Percentiles rank a stretch among this genome's conserved stretches.
Evolutionary conservation across 1,140 invertebrate species (phyloP).

Genomic region (Scaptomyza graminum): DNA sequence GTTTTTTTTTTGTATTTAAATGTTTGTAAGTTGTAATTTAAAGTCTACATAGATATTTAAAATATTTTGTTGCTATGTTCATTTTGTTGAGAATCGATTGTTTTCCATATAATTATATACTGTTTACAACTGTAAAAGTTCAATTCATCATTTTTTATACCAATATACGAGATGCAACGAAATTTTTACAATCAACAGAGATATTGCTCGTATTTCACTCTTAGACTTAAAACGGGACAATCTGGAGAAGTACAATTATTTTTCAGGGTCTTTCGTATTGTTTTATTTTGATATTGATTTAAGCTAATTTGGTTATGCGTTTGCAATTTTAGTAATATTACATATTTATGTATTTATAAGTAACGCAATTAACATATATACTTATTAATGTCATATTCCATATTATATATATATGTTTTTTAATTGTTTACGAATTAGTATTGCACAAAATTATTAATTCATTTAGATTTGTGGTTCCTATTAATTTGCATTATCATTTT

Average conservation of each 20-base stretch:
- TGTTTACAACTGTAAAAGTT: slow-evolving; percentile 28
- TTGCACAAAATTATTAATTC: slow-evolving; percentile 76
- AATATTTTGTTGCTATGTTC: slow-evolving; percentile 35
- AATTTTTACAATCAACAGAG: slow-evolving; percentile 27
- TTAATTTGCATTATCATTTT: background rate
- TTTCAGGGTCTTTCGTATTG: slow-evolving; percentile 12
- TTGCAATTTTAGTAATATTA: slow-evolving; percentile 54
- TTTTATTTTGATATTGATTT: slow-evolving; percentile 64
- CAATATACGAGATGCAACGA: background rate
- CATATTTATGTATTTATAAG: slow-evolving; percentile 16
- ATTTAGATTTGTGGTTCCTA: slow-evolving; percentile 33
- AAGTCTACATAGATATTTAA: slow-evolving; percentile 35
- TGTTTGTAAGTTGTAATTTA: background rate
- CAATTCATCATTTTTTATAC: background rate
- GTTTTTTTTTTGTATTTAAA: background rate
- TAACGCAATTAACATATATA: too few relatives aligned
- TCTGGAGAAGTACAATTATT: slow-evolving; percentile 3
- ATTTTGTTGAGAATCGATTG: slow-evolving; percentile 34
- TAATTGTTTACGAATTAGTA: slow-evolving; percentile 68
- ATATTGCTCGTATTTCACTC: slow-evolving; percentile 17
- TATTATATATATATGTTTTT: slow-evolving; percentile 49
- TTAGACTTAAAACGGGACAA: background rate
- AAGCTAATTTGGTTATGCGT: slow-evolving; percentile 72
- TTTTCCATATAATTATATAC: slow-evolving; percentile 19
- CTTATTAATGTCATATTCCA: slow-evolving; percentile 11